Base-by-base conservation (phyloP, 2,113 vertebrate species). In the Bettongia penicillata region DNA sequence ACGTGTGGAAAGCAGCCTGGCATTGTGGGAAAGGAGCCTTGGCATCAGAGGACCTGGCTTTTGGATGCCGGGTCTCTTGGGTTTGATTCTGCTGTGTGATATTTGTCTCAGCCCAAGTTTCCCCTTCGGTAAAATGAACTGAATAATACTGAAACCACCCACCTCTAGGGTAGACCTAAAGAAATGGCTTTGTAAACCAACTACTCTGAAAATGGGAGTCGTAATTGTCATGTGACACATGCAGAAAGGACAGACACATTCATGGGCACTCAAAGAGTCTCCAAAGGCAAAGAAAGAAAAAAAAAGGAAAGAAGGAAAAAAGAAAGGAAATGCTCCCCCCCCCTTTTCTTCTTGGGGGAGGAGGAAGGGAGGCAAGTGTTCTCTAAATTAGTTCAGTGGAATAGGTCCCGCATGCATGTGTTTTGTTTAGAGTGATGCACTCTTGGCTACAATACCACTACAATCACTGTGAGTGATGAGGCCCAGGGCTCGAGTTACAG, bases 401-500 rank as follows among this genome's bases (percentile, higher is more conserved):
- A 98, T 91, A 98, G 98, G 98, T 98, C 98, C 98, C 99, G 98
- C 98, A 99, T 98, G 98, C 98, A 98, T 95, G 98, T 98, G 93
- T 98, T 98, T 98, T 97, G 98, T 98, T 98, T 98, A 98, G 99
- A 99, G 99, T 99, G 99, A 99, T 98, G 91, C 95, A 98, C 97
- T 98, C 98, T 98, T 98, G 99, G 98, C 98, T 96, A 99, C 98
- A 99, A 98, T 98, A 98, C 98, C 99, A 98, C 98, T 96, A 98
- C 99, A 98, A 99, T 99, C 99, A 98, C 94, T 28, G 98, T 99
- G 99, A 99, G 98, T 99, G 99, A 99, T 97, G 99, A 98, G 98
- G 98, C 99, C 99, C 98, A 92, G 98, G 22, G 98, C 98, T 98
- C 98, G 53, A 99, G 98, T 99, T 99, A 99, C 98, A 8, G 97